Evolutionary conservation across 2,113 vertebrate genomes (phyloP).

Genomic region (Chamaea fasciata): DNA sequence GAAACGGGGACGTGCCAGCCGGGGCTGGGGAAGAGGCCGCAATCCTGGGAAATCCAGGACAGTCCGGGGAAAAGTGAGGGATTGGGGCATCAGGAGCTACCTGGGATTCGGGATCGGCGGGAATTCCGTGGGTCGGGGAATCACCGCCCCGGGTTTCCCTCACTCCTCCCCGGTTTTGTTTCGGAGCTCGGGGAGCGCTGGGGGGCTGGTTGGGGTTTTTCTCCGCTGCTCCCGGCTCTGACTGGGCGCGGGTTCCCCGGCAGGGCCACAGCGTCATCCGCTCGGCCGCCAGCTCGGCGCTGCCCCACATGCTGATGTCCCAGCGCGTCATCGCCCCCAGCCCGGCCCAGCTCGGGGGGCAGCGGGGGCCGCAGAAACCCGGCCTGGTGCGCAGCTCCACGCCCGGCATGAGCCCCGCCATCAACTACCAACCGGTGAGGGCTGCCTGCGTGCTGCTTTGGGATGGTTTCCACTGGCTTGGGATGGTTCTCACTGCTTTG

Average conservation of each 20-base stretch:
- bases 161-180: fast-evolving
- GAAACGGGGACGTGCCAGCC: fast-evolving
- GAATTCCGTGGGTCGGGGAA: fast-evolving
- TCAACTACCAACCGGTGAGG: not conserved
- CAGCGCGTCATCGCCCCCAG: not conserved
- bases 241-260: fast-evolving
- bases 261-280: not conserved
- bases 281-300: not conserved
- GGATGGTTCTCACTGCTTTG: too few relatives aligned
- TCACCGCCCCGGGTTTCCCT: fast-evolving
- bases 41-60: not conserved
- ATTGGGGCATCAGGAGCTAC: fast-evolving
- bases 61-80: fast-evolving
- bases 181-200: fast-evolving
- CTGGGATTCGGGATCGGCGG: fast-evolving
- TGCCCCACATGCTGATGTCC: not conserved
- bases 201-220: fast-evolving
- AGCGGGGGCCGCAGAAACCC: not conserved
- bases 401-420: not conserved
- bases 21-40: too few relatives aligned
- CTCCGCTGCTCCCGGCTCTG: fast-evolving
- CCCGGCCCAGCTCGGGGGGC: not conserved
- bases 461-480: too few relatives aligned
- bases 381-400: not conserved
- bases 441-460: too few relatives aligned